phyloP scores from a whole-genome alignment of 2,113 vertebrate species.

The Microcebus lehilahytsara region DNA sequence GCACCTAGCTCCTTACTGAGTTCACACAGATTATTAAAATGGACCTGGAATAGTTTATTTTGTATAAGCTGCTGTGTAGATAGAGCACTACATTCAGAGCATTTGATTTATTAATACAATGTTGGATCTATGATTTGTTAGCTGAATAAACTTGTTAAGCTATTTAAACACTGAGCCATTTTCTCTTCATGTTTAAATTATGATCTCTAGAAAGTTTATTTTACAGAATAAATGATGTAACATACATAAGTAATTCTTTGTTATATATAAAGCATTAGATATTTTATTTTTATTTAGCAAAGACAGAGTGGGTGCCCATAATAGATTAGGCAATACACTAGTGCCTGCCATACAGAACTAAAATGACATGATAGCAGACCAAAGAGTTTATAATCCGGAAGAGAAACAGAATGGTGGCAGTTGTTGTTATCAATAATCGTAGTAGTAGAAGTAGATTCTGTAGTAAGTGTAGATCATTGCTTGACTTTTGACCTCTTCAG shows the following conservation, averaged over 20 bases:
- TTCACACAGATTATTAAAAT: not conserved
- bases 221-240: not conserved
- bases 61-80: not conserved
- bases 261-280: not conserved
- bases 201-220: not conserved
- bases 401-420: not conserved
- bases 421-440: no score
- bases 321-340: not conserved
- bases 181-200: not conserved
- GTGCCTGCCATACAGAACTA: not conserved
- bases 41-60: not conserved
- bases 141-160: not conserved
- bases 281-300: conserved; percentile 5
- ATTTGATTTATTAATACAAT: not conserved
- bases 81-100: not conserved
- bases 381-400: not conserved
- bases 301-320: not conserved
- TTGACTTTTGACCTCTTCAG: not conserved
- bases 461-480: not conserved
- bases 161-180: not conserved
- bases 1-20: not conserved
- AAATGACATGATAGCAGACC: not conserved
- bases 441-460: not conserved
- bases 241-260: not conserved
- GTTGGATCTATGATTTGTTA: not conserved